phyloP scores from a whole-genome alignment of 1,140 invertebrate genomes.

The Leptinotarsa texana region DNA sequence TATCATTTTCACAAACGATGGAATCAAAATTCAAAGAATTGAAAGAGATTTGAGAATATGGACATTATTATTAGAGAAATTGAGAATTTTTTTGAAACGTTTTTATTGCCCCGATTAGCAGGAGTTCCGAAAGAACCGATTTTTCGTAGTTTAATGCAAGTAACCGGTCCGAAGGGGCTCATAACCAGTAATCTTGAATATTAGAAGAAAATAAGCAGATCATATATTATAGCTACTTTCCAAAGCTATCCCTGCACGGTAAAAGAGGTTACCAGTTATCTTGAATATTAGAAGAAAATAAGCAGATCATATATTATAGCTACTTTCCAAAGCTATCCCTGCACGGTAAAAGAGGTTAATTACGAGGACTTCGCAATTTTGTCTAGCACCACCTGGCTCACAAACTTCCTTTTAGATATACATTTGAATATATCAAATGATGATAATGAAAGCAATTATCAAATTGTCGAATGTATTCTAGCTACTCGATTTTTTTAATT shows the following conservation, averaged over 20 bases:
- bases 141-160: neutral
- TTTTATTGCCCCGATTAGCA: neutral
- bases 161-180: conserved; percentile 3
- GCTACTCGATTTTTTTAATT: neutral
- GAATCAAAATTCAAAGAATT: conserved; percentile 21
- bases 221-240: neutral
- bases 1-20: conserved; percentile 14
- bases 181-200: neutral
- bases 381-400: neutral
- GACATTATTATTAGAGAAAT: conserved; percentile 1
- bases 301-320: neutral
- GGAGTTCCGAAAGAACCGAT: neutral
- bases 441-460: too few species aligned
- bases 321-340: neutral
- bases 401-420: too few species aligned
- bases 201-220: neutral
- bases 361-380: conserved; percentile 5
- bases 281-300: neutral
- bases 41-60: neutral
- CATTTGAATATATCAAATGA: too few species aligned
- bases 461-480: neutral
- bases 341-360: too few species aligned
- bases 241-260: neutral
- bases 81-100: neutral
- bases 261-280: neutral